Evolutionary conservation across 2,888 invertebrate genomes (phyloP).

Genomic region (Hedya salicella): DNA sequence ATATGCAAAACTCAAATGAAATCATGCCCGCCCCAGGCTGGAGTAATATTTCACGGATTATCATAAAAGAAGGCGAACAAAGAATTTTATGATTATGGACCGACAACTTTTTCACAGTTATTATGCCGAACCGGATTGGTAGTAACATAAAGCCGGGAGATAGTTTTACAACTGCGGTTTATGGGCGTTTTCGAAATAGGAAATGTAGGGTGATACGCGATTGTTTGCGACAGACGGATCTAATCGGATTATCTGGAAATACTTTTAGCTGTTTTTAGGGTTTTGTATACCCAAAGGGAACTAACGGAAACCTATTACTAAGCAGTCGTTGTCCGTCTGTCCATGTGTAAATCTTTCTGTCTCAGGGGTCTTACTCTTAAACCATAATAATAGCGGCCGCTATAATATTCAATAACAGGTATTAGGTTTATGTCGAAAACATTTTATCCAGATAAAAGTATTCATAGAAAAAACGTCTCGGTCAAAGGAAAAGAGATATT

Average conservation of each 20-base stretch:
- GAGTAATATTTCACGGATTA: conserved; percentile 49
- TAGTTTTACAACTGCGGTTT: conserved; percentile 42
- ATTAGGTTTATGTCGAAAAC: no score
- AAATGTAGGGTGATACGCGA: conserved; percentile 14
- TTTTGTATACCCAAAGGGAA: no score
- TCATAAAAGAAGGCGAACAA: conserved; percentile 53
- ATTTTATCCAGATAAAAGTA: no score
- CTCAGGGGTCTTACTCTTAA: no score
- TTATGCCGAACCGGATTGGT: conserved; percentile 56
- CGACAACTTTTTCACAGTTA: conserved; percentile 56
- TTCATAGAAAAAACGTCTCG: no score
- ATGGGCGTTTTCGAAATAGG: conserved; percentile 38
- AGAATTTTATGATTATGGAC: conserved; percentile 58
- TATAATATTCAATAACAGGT: no score
- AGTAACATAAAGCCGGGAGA: conserved; percentile 51
- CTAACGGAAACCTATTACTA: no score
- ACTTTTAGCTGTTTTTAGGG: background rate
- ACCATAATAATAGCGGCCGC: no score
- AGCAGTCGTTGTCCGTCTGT: no score
- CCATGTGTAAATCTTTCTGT: no score
- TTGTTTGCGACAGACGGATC: conserved; percentile 29
- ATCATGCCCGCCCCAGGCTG: conserved; percentile 43
- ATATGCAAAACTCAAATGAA: conserved; percentile 48
- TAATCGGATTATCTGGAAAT: conserved; percentile 16
- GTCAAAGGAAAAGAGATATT: no score